phyloP scores from a whole-genome alignment of 1,140 invertebrate species.

The Carposina sasakii region DNA sequence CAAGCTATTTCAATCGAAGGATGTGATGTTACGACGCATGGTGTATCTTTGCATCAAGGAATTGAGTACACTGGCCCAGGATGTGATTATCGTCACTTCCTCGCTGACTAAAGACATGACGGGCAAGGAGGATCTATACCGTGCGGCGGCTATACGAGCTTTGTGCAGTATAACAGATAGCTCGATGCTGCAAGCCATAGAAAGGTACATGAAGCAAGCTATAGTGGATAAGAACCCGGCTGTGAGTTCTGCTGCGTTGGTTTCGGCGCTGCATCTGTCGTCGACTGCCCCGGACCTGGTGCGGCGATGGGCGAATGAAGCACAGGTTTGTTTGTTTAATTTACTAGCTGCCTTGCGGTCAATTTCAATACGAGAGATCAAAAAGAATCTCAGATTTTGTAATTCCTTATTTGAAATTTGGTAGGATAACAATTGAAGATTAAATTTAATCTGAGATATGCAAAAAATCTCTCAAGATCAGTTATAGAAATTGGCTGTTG shows the following conservation, averaged over 20 bases:
- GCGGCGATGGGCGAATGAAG: constrained; percentile 98
- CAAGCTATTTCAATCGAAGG: constrained; percentile 97
- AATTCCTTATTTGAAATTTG: not conserved
- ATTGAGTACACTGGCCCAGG: constrained; percentile 93
- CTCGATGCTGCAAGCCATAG: constrained; percentile 97
- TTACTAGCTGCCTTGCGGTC: not conserved
- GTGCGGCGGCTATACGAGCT: constrained; percentile 96
- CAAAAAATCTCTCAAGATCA: not conserved
- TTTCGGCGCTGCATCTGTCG: constrained; percentile 91
- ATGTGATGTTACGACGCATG: constrained; percentile 93
- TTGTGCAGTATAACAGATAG: constrained; percentile 98
- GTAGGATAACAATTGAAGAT: not conserved
- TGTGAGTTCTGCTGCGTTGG: constrained; percentile 96
- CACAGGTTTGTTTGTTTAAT: constrained; percentile 79
- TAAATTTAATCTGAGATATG: not conserved
- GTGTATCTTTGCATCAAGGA: constrained; percentile 99
- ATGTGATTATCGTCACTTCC: constrained; percentile 99
- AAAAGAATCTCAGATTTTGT: not conserved
- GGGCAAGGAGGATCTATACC: constrained; percentile 96
- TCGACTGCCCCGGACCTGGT: constrained; percentile 91
- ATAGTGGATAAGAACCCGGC: constrained; percentile 97
- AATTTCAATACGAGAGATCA: not conserved
- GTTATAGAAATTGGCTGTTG: not conserved
- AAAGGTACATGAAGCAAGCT: constrained; percentile 99
- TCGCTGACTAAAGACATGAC: constrained; percentile 99